Evolutionary conservation across 2,888 invertebrate species (phyloP).

Genomic region (Lymantria monacha): DNA sequence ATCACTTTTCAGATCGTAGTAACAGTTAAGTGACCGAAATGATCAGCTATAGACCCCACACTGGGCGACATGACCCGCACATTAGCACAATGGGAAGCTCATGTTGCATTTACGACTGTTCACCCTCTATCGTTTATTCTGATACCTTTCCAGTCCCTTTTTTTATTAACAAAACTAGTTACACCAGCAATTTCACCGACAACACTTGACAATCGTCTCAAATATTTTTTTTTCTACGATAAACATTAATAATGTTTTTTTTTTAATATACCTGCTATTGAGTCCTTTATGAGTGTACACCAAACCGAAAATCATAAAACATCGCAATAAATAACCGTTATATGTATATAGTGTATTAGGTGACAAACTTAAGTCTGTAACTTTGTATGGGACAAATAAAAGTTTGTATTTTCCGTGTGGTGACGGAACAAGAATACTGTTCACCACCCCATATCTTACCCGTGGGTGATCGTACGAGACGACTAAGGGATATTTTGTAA

Average conservation of each 20-base stretch:
- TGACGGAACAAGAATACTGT: too few relatives aligned
- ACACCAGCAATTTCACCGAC: not conserved
- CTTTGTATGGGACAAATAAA: too few relatives aligned
- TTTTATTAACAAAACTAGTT: conserved; percentile 6
- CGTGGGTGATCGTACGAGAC: too few relatives aligned
- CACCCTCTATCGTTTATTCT: conserved; percentile 20
- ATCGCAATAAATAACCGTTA: conserved; percentile 41
- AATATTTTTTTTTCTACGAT: conserved; percentile 6
- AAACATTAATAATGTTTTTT: conserved; percentile 13
- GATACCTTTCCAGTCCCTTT: conserved; percentile 36
- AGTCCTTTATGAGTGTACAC: conserved; percentile 16
- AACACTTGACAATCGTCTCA: conserved; percentile 20
- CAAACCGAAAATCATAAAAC: conserved; percentile 25
- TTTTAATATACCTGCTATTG: conserved; percentile 17
- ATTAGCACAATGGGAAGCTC: conserved; percentile 60
- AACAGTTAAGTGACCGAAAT: conserved; percentile 67
- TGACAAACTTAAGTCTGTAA: too few relatives aligned
- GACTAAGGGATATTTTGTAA: too few relatives aligned
- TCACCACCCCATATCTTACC: too few relatives aligned
- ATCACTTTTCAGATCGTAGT: conserved; percentile 58
- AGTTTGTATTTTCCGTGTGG: too few relatives aligned
- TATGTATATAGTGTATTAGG: too few relatives aligned
- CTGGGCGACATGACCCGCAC: conserved; percentile 62
- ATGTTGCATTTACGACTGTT: conserved; percentile 55
- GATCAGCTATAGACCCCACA: conserved; percentile 62